These are phyloP conservation scores for Altica lythri DNA, from an alignment of 2,888 invertebrate genomes.

Conservation along the genomic window DNA sequence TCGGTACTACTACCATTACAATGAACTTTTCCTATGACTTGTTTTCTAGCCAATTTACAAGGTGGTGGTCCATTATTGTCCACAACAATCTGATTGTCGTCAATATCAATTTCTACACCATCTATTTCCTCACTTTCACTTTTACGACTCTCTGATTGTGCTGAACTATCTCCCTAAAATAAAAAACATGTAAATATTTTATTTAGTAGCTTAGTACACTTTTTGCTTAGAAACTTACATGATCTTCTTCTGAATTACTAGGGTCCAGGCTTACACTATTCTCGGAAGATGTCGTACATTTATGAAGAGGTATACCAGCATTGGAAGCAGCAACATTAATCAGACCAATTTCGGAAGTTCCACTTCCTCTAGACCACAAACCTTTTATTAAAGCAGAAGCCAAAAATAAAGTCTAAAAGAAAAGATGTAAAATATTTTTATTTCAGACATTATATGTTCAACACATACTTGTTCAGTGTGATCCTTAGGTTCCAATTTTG, in stretches of 20 bases:
- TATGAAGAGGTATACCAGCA: constrained; percentile 59
- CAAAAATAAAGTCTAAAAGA: constrained; percentile 76
- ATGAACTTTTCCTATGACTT: constrained; percentile 40
- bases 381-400: constrained; percentile 89
- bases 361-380: constrained; percentile 82
- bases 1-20: constrained; percentile 51
- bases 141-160: constrained; percentile 61
- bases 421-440: too few species aligned
- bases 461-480: constrained; percentile 86
- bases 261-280: constrained; percentile 81
- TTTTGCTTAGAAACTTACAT: constrained; percentile 46
- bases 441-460: too few species aligned
- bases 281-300: constrained; percentile 72
- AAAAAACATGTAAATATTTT: constrained; percentile 10
- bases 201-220: not conserved
- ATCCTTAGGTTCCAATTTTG: constrained; percentile 85
- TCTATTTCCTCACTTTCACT: constrained; percentile 58
- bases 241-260: constrained; percentile 80
- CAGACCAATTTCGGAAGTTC: constrained; percentile 55
- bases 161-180: constrained; percentile 66
- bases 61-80: constrained; percentile 58
- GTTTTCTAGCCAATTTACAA: constrained; percentile 59
- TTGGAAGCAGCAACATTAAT: constrained; percentile 55
- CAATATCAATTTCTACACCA: constrained; percentile 56
- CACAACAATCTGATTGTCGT: constrained; percentile 57